phyloP scores from a whole-genome alignment of 2,888 invertebrate species.

The Leptopilina drosophilae region DNA sequence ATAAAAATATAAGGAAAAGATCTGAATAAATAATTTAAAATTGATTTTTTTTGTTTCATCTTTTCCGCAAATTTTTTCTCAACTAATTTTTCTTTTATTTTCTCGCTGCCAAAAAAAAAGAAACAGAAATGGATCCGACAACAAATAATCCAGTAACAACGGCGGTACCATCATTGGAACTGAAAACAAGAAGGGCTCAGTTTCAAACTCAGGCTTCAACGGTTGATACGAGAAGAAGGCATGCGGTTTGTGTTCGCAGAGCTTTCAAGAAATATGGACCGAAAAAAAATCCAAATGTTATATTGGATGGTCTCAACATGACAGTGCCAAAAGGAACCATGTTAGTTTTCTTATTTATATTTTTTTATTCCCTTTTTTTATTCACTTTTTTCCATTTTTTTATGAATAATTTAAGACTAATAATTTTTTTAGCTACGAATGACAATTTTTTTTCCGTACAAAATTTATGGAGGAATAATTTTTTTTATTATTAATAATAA shows the following conservation, averaged over 20 bases:
- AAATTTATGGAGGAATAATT: no score
- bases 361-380: no score
- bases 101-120: constrained; percentile 4
- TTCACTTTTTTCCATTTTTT: no score
- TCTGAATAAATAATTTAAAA: not conserved
- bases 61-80: not conserved
- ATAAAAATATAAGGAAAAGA: no score
- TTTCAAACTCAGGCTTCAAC: constrained; percentile 84
- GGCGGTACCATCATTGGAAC: constrained; percentile 76
- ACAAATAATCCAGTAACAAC: constrained; percentile 57
- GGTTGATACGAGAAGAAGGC: constrained; percentile 84
- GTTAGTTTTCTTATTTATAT: constrained; percentile 79
- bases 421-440: no score
- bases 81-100: constrained; percentile 29
- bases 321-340: constrained; percentile 93
- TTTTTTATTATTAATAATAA: no score
- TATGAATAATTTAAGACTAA: no score
- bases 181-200: constrained; percentile 78
- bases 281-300: constrained; percentile 87
- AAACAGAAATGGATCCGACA: constrained; percentile 65
- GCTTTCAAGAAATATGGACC: constrained; percentile 92
- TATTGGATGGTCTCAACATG: constrained; percentile 93
- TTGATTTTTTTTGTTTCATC: not conserved
- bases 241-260: constrained; percentile 90
- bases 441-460: no score